Conservation (phyloP, 2,113 vertebrate genomes). For the Riparia riparia region DNA sequence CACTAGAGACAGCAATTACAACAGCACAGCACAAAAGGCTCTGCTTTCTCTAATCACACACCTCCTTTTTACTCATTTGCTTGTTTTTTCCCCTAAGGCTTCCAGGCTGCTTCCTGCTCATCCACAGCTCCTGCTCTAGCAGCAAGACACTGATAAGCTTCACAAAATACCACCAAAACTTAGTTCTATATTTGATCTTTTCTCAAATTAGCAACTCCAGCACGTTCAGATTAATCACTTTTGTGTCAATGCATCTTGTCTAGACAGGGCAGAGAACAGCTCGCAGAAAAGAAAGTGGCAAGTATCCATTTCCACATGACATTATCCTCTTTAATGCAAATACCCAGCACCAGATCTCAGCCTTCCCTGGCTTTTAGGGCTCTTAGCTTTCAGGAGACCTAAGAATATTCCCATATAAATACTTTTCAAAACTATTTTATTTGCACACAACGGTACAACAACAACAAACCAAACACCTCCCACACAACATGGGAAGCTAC, state of each 20-base stretch:
- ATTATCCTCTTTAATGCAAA: background rate
- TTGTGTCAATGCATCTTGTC: background rate
- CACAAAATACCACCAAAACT: background rate
- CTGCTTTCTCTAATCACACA: background rate
- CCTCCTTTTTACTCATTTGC: background rate
- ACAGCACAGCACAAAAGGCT: background rate
- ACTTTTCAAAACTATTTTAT: constrained; percentile 46
- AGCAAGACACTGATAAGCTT: background rate
- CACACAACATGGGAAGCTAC: background rate
- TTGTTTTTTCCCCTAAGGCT: background rate
- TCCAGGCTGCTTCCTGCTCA: background rate
- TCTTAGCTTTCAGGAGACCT: background rate
- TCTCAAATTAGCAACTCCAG: background rate
- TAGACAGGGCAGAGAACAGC: background rate
- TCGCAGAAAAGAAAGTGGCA: background rate
- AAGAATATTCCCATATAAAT: background rate
- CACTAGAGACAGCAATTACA: background rate
- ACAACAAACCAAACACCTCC: background rate
- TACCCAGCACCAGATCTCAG: background rate
- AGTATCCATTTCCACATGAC: background rate
- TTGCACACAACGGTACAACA: background rate
- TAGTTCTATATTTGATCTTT: background rate
- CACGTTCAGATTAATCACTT: background rate
- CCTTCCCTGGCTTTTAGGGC: background rate
- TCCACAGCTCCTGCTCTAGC: background rate